phyloP scores from a whole-genome alignment of 2,888 invertebrate genomes.

The Venusia cambrica region DNA sequence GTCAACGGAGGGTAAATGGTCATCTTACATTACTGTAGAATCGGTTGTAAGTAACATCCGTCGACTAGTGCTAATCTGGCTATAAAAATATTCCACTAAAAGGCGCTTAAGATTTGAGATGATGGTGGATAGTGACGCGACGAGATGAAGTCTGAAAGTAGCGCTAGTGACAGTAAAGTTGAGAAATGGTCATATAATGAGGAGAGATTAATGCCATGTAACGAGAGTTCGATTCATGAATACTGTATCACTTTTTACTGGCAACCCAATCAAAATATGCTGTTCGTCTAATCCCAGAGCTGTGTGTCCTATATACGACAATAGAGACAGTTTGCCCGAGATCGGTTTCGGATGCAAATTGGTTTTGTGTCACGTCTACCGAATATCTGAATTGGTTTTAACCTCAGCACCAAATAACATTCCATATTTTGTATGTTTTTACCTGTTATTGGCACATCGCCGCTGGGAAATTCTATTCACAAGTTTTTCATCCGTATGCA shows the following conservation, averaged over 20 bases:
- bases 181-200: constrained; percentile 5
- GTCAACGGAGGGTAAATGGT: constrained; percentile 44
- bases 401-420: constrained; percentile 59
- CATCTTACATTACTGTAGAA: constrained; percentile 31
- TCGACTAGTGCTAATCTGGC: constrained; percentile 5
- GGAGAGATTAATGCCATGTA: no score
- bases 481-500: constrained; percentile 26
- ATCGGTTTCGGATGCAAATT: constrained; percentile 51
- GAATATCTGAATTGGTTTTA: constrained; percentile 71
- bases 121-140: no score
- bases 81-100: no score
- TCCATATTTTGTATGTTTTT: constrained; percentile 42
- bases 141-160: no score
- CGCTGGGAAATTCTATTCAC: constrained; percentile 33
- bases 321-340: constrained; percentile 38
- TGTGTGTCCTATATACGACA: constrained; percentile 25
- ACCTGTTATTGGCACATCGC: constrained; percentile 41
- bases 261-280: no score
- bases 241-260: no score
- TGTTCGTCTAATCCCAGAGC: background rate
- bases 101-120: no score
- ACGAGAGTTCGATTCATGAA: no score
- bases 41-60: constrained; percentile 21
- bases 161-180: background rate
- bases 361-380: constrained; percentile 59